phyloP scores from a whole-genome alignment of 2,797 vertebrate genomes.

The Rhinogobio ventralis region DNA sequence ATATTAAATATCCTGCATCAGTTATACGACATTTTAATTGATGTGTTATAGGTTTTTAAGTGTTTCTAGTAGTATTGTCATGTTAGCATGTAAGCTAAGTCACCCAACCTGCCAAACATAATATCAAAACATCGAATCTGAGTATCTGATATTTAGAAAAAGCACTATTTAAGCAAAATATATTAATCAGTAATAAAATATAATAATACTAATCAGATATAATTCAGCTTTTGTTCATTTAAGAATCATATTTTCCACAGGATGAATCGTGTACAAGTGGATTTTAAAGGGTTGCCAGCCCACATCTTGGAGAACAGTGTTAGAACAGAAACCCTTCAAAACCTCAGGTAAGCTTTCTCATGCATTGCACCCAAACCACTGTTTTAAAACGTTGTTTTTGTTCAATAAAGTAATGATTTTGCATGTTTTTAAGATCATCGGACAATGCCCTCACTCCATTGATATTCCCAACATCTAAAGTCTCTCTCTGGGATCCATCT shows the following conservation, averaged over 20 bases:
- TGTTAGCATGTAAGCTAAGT: slow-evolving; percentile 38
- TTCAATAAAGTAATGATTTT: background rate
- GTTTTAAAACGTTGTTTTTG: background rate
- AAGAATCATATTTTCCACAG: background rate
- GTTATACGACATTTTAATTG: background rate
- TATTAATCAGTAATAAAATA: too few species aligned
- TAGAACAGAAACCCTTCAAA: slow-evolving; percentile 61
- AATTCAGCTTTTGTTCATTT: background rate
- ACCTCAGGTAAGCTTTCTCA: slow-evolving; percentile 26
- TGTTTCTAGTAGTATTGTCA: background rate
- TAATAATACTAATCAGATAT: too few species aligned
- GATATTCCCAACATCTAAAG: slow-evolving; percentile 88
- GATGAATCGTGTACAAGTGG: slow-evolving; percentile 67
- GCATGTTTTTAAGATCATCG: slow-evolving; percentile 13
- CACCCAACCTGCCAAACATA: background rate
- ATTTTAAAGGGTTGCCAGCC: slow-evolving; percentile 69
- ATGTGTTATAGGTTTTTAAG: background rate
- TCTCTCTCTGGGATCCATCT: slow-evolving; percentile 86
- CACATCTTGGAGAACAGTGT: slow-evolving; percentile 64
- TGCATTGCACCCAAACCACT: background rate
- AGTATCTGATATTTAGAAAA: background rate
- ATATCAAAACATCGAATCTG: background rate
- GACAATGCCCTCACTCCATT: slow-evolving; percentile 73
- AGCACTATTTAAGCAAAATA: background rate
- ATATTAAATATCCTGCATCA: background rate